A percentile compares a stretch with the other conserved stretches of the same genome.
phyloP scores from a whole-genome alignment of 2,888 invertebrate species.

The Hartigia nigra region DNA sequence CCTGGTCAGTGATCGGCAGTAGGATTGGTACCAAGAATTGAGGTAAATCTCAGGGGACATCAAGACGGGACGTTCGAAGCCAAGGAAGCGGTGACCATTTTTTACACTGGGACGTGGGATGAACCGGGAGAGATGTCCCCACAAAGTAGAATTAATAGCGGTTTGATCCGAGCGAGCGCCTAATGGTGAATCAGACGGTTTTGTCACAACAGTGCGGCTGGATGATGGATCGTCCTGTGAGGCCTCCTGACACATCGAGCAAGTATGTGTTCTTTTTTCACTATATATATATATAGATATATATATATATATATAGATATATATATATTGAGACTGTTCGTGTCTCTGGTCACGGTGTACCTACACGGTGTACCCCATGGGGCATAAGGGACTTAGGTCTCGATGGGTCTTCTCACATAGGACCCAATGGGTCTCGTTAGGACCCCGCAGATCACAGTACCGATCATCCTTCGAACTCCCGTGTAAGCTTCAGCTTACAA shows the following conservation, averaged over 20 bases:
- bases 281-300: background rate
- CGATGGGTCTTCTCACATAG: conserved; percentile 5
- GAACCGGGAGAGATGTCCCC: conserved; percentile 15
- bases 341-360: conserved; percentile 9
- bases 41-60: conserved; percentile 2
- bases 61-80: conserved; percentile 1
- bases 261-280: background rate
- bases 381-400: conserved; percentile 10
- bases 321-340: background rate
- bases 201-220: conserved; percentile 22
- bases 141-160: conserved; percentile 25
- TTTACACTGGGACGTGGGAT: conserved; percentile 14
- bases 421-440: conserved; percentile 23
- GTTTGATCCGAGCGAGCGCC: conserved; percentile 21
- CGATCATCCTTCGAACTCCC: conserved; percentile 22
- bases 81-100: conserved; percentile 4
- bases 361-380: conserved; percentile 15
- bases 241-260: conserved; percentile 17
- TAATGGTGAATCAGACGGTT: conserved; percentile 26
- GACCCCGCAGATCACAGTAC: conserved; percentile 18
- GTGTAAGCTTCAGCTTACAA: conserved; percentile 22
- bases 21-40: background rate
- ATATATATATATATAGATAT: background rate
- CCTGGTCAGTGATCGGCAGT: background rate
- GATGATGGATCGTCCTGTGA: conserved; percentile 23